These are phyloP conservation scores for Brachionus rubens DNA, from an alignment of 1,140 invertebrate species.

Conservation along the genomic window DNA sequence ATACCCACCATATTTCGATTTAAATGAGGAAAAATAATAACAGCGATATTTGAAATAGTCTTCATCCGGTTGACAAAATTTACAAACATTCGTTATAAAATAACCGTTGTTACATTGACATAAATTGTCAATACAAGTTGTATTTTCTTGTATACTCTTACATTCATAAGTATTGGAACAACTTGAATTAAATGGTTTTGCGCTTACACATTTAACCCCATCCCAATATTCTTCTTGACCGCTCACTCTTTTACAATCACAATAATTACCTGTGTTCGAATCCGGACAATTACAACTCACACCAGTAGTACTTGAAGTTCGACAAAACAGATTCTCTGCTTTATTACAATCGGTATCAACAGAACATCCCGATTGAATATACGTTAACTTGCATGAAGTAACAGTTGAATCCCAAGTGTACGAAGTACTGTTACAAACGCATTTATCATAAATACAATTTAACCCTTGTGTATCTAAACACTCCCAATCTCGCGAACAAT, in stretches of 20 bases:
- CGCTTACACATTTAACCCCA: neutral
- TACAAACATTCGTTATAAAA: no score
- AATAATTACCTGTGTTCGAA: neutral
- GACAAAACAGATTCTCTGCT: neutral
- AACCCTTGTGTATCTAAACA: neutral
- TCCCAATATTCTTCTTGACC: conserved; percentile 1
- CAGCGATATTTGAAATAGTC: no score
- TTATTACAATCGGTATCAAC: neutral
- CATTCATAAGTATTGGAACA: neutral
- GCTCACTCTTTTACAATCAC: conserved; percentile 10
- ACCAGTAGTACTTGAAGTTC: neutral
- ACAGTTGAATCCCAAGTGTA: neutral
- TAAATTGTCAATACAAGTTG: neutral
- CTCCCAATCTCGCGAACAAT: neutral
- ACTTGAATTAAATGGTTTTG: neutral
- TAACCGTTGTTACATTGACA: no score
- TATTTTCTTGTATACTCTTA: neutral
- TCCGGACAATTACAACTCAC: neutral
- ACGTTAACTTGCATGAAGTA: neutral
- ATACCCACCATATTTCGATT: no score
- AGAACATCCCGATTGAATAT: neutral
- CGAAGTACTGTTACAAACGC: neutral
- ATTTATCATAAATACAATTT: neutral
- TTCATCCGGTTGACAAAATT: no score
- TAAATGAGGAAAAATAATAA: no score